These are phyloP conservation scores for pig (Sus scrofa) DNA, from an alignment of 2,113 vertebrate species.

Conservation along the genomic window T2T-Sscrofa CM000824.6:178648501-178649000, in stretches of 20 bases:
- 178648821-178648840: background rate
- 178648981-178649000: too few species aligned
- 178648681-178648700: background rate
- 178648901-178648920: background rate
- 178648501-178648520: background rate
- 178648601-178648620: background rate
- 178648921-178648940: background rate
- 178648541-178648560: background rate
- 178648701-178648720: background rate
- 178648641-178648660: background rate
- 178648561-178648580: background rate
- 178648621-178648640: background rate
- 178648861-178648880: background rate
- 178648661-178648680: background rate
- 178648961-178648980: background rate
- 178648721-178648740: background rate
- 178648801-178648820: background rate
- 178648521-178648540: background rate
- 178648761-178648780: background rate
- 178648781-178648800: background rate
- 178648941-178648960: background rate
- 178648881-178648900: background rate
- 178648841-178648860: background rate
- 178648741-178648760: background rate
- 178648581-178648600: background rate